These are phyloP conservation scores for Tetramorium alpestre DNA, from an alignment of 1,140 invertebrate genomes.

Conservation along the genomic window DNA sequence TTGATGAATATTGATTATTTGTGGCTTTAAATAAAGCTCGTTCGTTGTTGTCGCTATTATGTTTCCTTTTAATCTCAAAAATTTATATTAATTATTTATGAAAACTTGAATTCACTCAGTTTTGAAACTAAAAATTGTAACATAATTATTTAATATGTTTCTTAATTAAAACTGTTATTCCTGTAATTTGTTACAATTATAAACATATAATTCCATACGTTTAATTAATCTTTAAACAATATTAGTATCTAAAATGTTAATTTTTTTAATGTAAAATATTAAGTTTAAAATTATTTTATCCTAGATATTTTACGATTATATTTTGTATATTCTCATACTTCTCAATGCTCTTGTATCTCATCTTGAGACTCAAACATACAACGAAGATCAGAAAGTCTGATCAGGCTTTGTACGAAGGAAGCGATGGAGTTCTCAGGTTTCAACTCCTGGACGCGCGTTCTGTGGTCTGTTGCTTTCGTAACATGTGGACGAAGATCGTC, in stretches of 20 bases:
- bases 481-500: slow-evolving; percentile 55
- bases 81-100: not conserved
- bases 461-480: slow-evolving; percentile 52
- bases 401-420: slow-evolving; percentile 15
- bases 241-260: no score
- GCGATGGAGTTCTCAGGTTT: slow-evolving; percentile 38
- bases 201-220: not conserved
- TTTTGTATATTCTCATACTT: slow-evolving; percentile 7
- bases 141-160: not conserved
- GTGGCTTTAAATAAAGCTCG: not conserved
- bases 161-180: not conserved
- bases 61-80: not conserved
- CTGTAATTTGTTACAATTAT: not conserved
- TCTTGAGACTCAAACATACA: not conserved
- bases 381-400: slow-evolving; percentile 54
- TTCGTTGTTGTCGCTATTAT: not conserved
- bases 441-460: slow-evolving; percentile 42
- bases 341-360: not conserved
- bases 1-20: slow-evolving; percentile 16
- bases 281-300: not conserved
- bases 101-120: not conserved
- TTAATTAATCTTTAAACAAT: not conserved
- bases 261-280: not conserved
- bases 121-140: not conserved
- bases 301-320: slow-evolving; percentile 13